Conservation (phyloP, 2,113 vertebrate species). For the Nanorana parkeri region DNA sequence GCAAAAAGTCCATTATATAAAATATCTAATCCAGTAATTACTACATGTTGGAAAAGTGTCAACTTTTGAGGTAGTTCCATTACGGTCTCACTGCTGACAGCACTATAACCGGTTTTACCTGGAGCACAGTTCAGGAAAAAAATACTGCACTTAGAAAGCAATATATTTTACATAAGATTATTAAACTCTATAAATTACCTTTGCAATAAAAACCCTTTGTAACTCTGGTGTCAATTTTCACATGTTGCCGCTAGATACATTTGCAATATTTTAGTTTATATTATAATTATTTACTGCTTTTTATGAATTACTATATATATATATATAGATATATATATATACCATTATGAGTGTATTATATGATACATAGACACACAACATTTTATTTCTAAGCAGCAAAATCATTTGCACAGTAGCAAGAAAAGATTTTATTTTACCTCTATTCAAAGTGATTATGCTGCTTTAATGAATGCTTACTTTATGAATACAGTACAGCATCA, state of each 20-base stretch:
- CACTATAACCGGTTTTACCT: slow-evolving; percentile 55
- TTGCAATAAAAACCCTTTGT: background rate
- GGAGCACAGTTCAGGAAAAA: slow-evolving; percentile 47
- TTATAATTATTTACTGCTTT: too few relatives aligned
- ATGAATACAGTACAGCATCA: slow-evolving; percentile 18
- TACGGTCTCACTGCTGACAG: slow-evolving; percentile 44
- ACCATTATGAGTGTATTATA: too few relatives aligned
- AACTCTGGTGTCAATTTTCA: too few relatives aligned
- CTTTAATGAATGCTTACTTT: background rate
- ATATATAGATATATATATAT: too few relatives aligned
- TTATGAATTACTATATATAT: too few relatives aligned
- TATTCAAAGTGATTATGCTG: slow-evolving; percentile 6
- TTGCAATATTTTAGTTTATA: too few relatives aligned
- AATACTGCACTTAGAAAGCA: background rate
- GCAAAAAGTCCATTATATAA: slow-evolving; percentile 65
- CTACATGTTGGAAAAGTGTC: slow-evolving; percentile 58
- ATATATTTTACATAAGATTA: background rate
- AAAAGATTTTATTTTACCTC: background rate
- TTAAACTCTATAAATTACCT: background rate
- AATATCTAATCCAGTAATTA: slow-evolving; percentile 62
- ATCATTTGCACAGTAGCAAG: background rate
- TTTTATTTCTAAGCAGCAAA: background rate
- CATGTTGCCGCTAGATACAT: too few relatives aligned
- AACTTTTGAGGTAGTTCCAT: slow-evolving; percentile 51
- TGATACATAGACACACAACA: too few relatives aligned